Evolutionary conservation across 2,797 vertebrate species (phyloP), one percentile per base, ranked within the genome.

Genomic region (Tarsius wallacei): DNA sequence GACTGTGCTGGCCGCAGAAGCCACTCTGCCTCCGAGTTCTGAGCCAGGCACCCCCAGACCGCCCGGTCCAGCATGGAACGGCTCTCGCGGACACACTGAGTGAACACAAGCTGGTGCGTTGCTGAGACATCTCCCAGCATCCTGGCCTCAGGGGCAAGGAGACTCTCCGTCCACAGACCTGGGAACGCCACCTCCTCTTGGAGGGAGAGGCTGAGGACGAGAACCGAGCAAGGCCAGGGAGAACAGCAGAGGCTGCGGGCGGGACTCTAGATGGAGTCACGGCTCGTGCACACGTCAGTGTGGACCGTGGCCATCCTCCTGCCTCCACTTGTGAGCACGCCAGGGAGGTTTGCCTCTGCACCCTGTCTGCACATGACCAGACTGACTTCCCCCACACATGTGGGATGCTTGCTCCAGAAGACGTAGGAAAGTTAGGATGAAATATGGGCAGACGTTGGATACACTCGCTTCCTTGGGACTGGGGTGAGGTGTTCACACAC

Each of bases 1-100:
- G 84, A 87, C 87, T 87, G n/a, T 91, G 71, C 26, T 70, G 33
- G 36, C n/a, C 57, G 76, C 26, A 70, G 70, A 95, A 91, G 82
- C 36, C 55, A 59, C 57, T 84, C 51, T 91, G 74, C 22, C 26
- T 90, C 87, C 61, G 71, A 53, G 66, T 70, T 93, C 36, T 84
- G 77, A 90, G 61, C 77, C 77, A 93, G 22, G 55, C 7, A 70
- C 17, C 36, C 31, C 71, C 10, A 5, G 47, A 84, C 33, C 19
- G n/a, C 74, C 47, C 64, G 31, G 78, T 73, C 47, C 53, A 85
- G 59, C 13, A 12, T 28, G 53, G 76, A n/a, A 68, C 33, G 53
- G 33, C 59, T 82, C 61, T 74, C 93, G 89, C 82, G 42, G 42
- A 16, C 36, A 49, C 17, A 7, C 36, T 68, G 83, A 94, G 77